These are phyloP conservation scores for Cistogaster globosa DNA, from an alignment of 2,888 invertebrate species.

Conservation along the genomic window DNA sequence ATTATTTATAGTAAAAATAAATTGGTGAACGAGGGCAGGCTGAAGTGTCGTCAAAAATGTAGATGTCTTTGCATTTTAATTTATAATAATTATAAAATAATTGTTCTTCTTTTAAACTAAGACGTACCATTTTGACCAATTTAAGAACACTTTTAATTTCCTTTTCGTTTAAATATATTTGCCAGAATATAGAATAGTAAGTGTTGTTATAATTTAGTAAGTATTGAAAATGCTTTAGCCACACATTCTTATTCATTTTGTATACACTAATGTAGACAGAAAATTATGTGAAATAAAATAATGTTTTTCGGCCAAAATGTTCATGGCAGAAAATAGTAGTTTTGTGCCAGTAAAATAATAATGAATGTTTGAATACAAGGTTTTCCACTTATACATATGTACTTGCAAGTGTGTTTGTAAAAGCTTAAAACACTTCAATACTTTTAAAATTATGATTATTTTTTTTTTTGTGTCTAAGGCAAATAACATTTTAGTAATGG, in stretches of 20 bases:
- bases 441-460: constrained; percentile 20
- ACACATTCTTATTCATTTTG: neutral
- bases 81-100: neutral
- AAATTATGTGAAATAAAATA: constrained; percentile 29
- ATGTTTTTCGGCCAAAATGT: constrained; percentile 51
- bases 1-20: constrained; percentile 24
- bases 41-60: neutral
- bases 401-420: neutral
- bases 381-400: neutral
- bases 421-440: constrained; percentile 16
- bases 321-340: constrained; percentile 36
- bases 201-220: constrained; percentile 1
- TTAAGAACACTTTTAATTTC: neutral
- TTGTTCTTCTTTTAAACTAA: neutral
- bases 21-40: neutral
- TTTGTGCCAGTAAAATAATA: constrained; percentile 49
- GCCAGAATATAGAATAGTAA: neutral
- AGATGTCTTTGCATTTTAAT: neutral
- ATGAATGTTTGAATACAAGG: constrained; percentile 6
- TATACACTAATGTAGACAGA: neutral
- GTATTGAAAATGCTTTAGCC: constrained; percentile 18
- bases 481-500: constrained; percentile 39
- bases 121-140: neutral
- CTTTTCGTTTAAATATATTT: neutral
- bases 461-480: constrained; percentile 25